Conservation (phyloP, 2,113 vertebrate species). For the Hemibagrus wyckioides region DNA sequence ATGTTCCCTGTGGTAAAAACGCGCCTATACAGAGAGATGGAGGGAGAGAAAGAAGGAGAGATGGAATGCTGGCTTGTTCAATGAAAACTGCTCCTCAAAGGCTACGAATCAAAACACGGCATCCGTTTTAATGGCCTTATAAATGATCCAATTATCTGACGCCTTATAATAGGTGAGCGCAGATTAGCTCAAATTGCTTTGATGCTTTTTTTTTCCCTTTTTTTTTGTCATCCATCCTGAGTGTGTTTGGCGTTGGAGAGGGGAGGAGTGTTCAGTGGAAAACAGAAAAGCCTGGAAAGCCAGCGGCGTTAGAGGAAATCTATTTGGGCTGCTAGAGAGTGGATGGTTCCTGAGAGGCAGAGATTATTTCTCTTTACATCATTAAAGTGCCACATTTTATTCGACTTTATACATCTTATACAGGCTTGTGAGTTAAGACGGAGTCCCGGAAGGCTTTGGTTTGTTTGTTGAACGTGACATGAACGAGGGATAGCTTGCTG, state of each 20-base stretch:
- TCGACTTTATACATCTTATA: neutral
- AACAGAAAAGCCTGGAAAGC: neutral
- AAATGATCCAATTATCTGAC: constrained; percentile 23
- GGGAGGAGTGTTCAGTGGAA: neutral
- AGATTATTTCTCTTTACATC: constrained; percentile 22
- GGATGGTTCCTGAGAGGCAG: neutral
- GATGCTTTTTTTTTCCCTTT: neutral
- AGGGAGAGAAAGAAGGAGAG: neutral
- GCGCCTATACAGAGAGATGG: neutral
- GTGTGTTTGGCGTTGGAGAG: too few species aligned
- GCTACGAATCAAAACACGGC: neutral
- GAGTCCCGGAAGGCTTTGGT: neutral
- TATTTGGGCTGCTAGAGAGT: constrained; percentile 14
- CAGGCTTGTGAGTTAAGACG: neutral
- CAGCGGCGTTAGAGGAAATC: neutral
- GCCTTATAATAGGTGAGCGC: constrained; percentile 16
- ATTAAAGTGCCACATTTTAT: constrained; percentile 19
- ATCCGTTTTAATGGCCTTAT: constrained; percentile 33
- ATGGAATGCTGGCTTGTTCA: neutral
- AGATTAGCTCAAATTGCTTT: constrained; percentile 19
- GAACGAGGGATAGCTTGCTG: neutral
- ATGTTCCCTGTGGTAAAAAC: neutral
- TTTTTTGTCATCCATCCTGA: neutral
- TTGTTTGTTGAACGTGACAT: constrained; percentile 10
- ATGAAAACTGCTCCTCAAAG: constrained; percentile 4